Evolutionary conservation across 2,888 invertebrate species (phyloP), one percentile per base, ranked within the genome.

Genomic region (Callosobruchus maculatus): DNA sequence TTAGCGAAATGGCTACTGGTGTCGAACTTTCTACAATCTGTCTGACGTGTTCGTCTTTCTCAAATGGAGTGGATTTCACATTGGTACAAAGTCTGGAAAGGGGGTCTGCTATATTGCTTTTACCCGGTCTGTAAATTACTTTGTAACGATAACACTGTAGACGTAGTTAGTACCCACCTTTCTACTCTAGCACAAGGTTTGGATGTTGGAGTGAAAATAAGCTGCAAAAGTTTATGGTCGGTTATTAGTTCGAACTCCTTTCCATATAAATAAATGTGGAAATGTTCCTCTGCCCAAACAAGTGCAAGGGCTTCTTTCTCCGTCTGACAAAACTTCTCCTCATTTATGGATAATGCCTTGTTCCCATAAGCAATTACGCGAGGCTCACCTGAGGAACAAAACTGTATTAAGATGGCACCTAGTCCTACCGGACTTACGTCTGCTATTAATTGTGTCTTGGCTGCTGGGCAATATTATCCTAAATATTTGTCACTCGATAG

Each of bases 181-280:
- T 68, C 72, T 2, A 68, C 22, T 20, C 72, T 21, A 5, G 72
- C 72, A 18, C 67, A 22, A 68, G 68, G 68, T 22, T 68, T 22
- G 9, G 72, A 72, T 22, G 18, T 22, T 2, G 20, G 67, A 26
- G 22, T 30, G 30, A 72, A 72, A 4, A 72, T 72, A 13, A 68
- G 68, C n/a, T 72, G 68, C 20, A 72, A 18, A 1, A 21, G 69
- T 68, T 72, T 85, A 77, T 85, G 69, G 66, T 82, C 82, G 77
- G 84, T 83, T 4, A 82, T 82, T 76, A 84, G 83, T 5, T 81
- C 87, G 77, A 84, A 84, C 18, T 80, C 67, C 72, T 75, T 80
- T 71, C 82, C 80, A 26, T 75, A 76, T 9, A 81, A 78, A 4
- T 79, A 74, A 22, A 82, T 70, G 67, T 76, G 82, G 74, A 79